Conservation (phyloP, 53 echinoderm and acorn worm species). For the Stichopus horrens region DNA sequence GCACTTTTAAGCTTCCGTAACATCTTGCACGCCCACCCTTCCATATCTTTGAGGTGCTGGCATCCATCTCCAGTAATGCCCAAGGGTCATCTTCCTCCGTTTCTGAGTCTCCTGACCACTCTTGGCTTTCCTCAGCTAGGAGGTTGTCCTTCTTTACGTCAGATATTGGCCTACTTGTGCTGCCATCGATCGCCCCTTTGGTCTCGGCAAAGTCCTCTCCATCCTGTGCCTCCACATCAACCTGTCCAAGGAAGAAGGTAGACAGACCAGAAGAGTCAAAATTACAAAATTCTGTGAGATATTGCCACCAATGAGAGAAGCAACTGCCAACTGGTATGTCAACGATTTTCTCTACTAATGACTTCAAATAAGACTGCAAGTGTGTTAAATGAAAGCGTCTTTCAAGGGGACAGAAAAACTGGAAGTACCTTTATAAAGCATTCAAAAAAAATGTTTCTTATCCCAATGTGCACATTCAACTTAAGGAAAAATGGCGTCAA, state of each 20-base stretch:
- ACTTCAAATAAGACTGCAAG: too few relatives aligned
- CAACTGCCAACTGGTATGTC: too few relatives aligned
- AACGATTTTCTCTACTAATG: too few relatives aligned
- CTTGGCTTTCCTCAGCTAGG: conserved; percentile 50
- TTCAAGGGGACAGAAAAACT: too few relatives aligned
- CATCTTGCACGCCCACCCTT: conserved; percentile 55
- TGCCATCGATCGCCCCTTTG: background rate
- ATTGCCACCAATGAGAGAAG: too few relatives aligned
- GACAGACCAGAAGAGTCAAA: too few relatives aligned
- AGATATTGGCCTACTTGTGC: background rate
- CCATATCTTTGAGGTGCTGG: conserved; percentile 65
- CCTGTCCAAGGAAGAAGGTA: background rate
- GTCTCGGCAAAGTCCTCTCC: background rate
- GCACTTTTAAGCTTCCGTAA: too few relatives aligned
- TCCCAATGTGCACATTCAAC: too few relatives aligned
- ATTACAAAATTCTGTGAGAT: background rate
- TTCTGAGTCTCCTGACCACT: conserved; percentile 32
- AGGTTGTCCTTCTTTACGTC: conserved; percentile 43
- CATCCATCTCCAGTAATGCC: conserved; percentile 78
- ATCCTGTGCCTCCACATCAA: conserved; percentile 21
- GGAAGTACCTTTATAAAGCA: too few relatives aligned
- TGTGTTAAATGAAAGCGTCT: too few relatives aligned
- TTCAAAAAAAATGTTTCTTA: too few relatives aligned
- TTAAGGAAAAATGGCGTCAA: too few relatives aligned
- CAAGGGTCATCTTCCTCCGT: conserved; percentile 80